Conservation (phyloP, 53 echinoderm and acorn worm species). For the Mesocentrotus franciscanus region DNA sequence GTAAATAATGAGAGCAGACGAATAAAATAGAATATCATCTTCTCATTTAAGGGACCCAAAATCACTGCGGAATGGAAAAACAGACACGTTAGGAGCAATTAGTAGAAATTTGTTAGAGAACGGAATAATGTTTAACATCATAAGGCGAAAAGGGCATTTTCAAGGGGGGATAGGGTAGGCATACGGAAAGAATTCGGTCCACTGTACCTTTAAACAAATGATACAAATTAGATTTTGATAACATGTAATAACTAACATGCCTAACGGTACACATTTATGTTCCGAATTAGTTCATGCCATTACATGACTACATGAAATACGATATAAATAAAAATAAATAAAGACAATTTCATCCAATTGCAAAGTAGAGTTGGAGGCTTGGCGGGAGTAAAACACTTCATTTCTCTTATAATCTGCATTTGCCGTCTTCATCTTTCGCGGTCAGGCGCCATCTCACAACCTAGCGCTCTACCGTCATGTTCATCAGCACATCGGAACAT, state of each 20-base stretch:
- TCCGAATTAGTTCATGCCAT: not conserved
- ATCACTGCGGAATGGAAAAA: no score
- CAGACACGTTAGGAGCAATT: no score
- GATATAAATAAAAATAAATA: not conserved
- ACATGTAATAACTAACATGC: not conserved
- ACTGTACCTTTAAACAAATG: not conserved
- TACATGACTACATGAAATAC: not conserved
- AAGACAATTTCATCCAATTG: not conserved
- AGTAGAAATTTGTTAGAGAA: no score
- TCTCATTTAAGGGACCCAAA: no score
- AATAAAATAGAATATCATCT: no score
- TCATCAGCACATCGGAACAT: not conserved
- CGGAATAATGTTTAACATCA: no score
- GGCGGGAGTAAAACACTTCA: not conserved
- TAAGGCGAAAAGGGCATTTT: no score
- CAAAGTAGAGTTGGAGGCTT: not conserved
- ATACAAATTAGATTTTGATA: not conserved
- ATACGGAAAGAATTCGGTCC: no score
- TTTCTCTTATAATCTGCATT: not conserved
- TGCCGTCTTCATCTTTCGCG: not conserved
- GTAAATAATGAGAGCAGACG: no score
- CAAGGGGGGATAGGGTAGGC: no score
- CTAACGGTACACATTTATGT: no score
- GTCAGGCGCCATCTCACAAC: conserved; percentile 24
- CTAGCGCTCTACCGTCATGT: not conserved